Evolutionary conservation across 2,888 invertebrate species (phyloP).

Genomic region (Automeris io): DNA sequence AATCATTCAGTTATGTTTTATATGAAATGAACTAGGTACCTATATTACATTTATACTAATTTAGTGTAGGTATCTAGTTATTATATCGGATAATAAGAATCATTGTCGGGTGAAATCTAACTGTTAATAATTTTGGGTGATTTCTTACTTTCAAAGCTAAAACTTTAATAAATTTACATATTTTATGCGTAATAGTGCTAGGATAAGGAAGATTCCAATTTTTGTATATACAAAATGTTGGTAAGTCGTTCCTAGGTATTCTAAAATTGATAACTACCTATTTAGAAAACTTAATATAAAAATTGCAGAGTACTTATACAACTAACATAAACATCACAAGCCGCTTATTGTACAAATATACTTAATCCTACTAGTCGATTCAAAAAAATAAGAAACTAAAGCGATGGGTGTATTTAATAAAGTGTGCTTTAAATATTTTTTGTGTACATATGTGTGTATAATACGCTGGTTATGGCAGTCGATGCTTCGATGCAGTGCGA

Average conservation of each 20-base stretch:
- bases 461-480: conserved; percentile 67
- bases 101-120: conserved; percentile 4
- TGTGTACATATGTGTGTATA: conserved; percentile 34
- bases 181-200: neutral
- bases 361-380: conserved; percentile 7
- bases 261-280: neutral
- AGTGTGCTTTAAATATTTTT: conserved; percentile 20
- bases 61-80: too few species aligned
- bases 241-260: conserved; percentile 4
- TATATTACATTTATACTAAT: too few species aligned
- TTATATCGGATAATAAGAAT: conserved; percentile 9
- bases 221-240: conserved; percentile 2
- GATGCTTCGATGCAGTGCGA: conserved; percentile 50
- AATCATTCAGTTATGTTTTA: too few species aligned
- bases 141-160: conserved; percentile 1
- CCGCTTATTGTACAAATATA: conserved; percentile 2
- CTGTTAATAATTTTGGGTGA: conserved; percentile 7
- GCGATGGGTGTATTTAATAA: conserved; percentile 1
- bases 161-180: neutral
- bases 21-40: too few species aligned
- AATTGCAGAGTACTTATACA: neutral
- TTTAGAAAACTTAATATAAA: neutral
- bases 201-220: neutral
- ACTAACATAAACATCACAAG: conserved; percentile 6
- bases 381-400: conserved; percentile 3